phyloP scores from a whole-genome alignment of 2,797 vertebrate species.

The Tragelaphus oryx region DNA sequence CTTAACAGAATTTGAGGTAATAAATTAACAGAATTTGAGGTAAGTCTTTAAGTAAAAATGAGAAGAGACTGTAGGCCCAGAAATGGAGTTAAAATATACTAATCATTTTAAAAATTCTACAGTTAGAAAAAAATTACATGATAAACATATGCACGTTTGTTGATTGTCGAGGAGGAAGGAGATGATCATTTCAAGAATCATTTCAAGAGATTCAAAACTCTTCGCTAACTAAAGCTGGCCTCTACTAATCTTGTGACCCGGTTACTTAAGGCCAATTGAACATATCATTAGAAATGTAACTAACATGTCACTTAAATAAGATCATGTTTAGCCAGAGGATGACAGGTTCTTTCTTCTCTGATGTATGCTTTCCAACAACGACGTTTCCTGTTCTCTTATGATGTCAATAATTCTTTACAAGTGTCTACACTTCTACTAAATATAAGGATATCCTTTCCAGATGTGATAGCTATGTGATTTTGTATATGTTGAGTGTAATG shows the following conservation, averaged over 20 bases:
- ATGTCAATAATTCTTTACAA: neutral
- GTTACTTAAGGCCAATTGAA: slow-evolving; percentile 27
- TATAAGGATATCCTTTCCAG: neutral
- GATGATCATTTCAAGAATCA: neutral
- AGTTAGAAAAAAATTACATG: neutral
- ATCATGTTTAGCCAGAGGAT: neutral
- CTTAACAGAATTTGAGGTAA: neutral
- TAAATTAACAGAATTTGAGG: neutral
- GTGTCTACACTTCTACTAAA: neutral
- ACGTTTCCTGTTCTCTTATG: neutral
- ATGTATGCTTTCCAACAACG: neutral
- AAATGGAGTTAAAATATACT: neutral
- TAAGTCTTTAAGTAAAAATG: neutral
- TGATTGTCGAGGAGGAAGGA: neutral
- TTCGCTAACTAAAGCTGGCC: neutral
- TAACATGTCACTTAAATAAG: slow-evolving; percentile 6
- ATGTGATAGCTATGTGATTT: neutral
- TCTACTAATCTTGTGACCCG: slow-evolving; percentile 6
- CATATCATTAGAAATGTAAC: slow-evolving; percentile 22
- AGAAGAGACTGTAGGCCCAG: neutral
- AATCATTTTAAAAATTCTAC: neutral
- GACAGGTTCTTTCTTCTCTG: neutral
- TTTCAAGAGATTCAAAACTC: slow-evolving; percentile 11
- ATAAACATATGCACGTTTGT: neutral
- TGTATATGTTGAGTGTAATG: neutral